phyloP scores from a whole-genome alignment of 2,797 vertebrate species.

The Coregonus ussuriensis region DNA sequence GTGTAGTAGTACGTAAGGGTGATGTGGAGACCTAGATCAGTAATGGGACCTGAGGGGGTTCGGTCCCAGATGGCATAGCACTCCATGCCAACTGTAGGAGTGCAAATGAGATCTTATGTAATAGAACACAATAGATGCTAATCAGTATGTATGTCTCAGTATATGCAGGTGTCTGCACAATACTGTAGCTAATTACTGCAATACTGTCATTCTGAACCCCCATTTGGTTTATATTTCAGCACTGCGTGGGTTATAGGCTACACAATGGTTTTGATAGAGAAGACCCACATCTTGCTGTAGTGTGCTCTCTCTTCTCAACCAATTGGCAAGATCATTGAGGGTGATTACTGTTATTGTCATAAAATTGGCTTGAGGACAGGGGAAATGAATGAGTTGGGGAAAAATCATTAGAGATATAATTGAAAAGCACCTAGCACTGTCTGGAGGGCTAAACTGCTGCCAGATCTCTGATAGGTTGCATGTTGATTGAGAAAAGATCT shows the following conservation, averaged over 20 bases:
- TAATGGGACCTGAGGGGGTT: no score
- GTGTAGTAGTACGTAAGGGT: no score
- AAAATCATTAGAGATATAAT: background rate
- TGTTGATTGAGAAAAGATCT: background rate
- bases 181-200: background rate
- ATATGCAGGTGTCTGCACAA: background rate
- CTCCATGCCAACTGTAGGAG: background rate
- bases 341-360: background rate
- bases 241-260: background rate
- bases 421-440: background rate
- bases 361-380: constrained; percentile 1
- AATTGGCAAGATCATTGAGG: background rate
- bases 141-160: background rate
- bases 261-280: background rate
- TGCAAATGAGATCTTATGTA: background rate
- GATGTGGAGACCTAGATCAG: no score
- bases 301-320: background rate
- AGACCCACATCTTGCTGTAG: background rate
- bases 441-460: background rate
- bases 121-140: background rate
- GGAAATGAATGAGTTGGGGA: background rate
- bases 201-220: background rate
- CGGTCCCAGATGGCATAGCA: no score
- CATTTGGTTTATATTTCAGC: background rate
- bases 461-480: background rate